A percentile compares a stretch with the other conserved stretches of the same genome.
Evolutionary conservation across 2,797 vertebrate species (phyloP).

Genomic region (Oceanodroma leucorhoa): DNA sequence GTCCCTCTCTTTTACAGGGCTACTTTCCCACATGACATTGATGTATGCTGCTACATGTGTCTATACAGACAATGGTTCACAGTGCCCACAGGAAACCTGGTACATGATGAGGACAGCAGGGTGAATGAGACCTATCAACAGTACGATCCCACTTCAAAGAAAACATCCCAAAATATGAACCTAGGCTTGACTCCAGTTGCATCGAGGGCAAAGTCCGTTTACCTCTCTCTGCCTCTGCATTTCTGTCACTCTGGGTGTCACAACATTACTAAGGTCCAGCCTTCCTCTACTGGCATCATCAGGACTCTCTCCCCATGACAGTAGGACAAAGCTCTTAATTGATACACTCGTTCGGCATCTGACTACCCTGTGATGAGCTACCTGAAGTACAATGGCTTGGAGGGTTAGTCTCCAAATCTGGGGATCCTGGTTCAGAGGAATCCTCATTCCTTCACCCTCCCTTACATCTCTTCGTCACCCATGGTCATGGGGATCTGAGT

Average conservation of each 20-base stretch:
- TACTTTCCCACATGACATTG: neutral
- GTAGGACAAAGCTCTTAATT: neutral
- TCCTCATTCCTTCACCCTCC: neutral
- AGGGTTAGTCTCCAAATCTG: neutral
- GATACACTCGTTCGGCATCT: fast-evolving
- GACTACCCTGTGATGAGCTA: neutral
- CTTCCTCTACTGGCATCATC: neutral
- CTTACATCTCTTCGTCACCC: neutral
- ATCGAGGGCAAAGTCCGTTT: fast-evolving
- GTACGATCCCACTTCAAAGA: neutral
- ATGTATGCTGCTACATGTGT: neutral
- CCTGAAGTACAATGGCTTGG: neutral
- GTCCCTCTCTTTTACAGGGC: neutral
- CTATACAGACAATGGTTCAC: neutral
- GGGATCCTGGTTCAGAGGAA: neutral
- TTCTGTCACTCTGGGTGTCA: neutral
- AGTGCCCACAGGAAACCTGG: neutral
- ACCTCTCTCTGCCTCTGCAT: neutral
- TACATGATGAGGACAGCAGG: neutral
- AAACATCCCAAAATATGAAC: neutral
- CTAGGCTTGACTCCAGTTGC: fast-evolving
- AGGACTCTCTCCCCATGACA: neutral
- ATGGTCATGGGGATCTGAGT: neutral
- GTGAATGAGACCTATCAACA: neutral
- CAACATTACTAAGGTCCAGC: neutral